A percentile compares a stretch with the other conserved stretches of the same genome.
Conservation (phyloP, 2,113 vertebrate genomes). For the Verasper variegatus region DNA sequence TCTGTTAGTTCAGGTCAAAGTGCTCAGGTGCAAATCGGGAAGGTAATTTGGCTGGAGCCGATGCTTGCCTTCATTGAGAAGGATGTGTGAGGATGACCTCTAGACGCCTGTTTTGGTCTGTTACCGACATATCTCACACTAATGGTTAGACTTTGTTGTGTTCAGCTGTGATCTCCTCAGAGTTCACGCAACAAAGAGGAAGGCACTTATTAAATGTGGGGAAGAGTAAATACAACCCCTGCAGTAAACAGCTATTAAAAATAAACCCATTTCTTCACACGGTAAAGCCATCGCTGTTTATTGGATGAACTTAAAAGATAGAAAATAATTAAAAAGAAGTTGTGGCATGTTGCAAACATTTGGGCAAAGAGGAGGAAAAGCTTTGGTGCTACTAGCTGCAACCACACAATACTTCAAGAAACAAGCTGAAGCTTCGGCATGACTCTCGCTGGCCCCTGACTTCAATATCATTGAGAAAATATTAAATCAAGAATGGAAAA, state of each 20-base stretch:
- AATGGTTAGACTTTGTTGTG: slow-evolving; percentile 36
- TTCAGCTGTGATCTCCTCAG: slow-evolving; percentile 20
- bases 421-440: not conserved
- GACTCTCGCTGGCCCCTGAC: not conserved
- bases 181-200: slow-evolving; percentile 49
- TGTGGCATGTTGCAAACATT: not conserved
- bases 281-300: not conserved
- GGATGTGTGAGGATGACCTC: slow-evolving; percentile 43
- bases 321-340: not conserved
- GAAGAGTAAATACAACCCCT: not conserved
- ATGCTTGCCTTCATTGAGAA: slow-evolving; percentile 44
- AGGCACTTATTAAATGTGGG: slow-evolving; percentile 48
- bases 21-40: slow-evolving; percentile 38
- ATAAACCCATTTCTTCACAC: not conserved
- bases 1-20: slow-evolving; percentile 58
- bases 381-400: not conserved
- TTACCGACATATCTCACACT: slow-evolving; percentile 33
- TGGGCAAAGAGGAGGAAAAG: not conserved
- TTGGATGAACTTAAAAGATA: not conserved
- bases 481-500: too few relatives aligned
- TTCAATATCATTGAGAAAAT: not conserved
- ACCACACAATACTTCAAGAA: too few relatives aligned
- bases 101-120: slow-evolving; percentile 32
- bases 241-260: slow-evolving; percentile 1
- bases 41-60: slow-evolving; percentile 44